These are phyloP conservation scores for Urocitellus parryii DNA, from an alignment of 2,113 vertebrate genomes.

Conservation along the genomic window DNA sequence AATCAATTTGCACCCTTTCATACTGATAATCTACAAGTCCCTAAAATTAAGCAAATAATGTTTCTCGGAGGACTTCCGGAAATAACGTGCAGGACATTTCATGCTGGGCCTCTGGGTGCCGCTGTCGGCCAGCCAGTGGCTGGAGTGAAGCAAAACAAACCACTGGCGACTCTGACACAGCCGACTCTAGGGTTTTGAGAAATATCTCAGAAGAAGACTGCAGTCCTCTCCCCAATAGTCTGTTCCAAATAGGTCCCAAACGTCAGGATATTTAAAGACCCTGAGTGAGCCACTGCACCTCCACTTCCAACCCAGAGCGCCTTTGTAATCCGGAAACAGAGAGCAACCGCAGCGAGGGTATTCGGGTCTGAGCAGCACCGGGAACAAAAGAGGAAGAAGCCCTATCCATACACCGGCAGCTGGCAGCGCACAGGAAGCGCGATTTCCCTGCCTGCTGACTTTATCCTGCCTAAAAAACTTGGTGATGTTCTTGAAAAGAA, in stretches of 20 bases:
- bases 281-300: not conserved
- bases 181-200: not conserved
- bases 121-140: conserved; percentile 65
- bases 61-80: not conserved
- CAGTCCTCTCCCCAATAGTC: not conserved
- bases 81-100: not conserved
- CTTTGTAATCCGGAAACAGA: not conserved
- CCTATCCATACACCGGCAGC: not conserved
- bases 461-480: conserved; percentile 54
- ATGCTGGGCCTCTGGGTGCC: conserved; percentile 73
- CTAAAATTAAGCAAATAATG: not conserved
- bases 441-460: conserved; percentile 24
- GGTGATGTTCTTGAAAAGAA: conserved; percentile 56
- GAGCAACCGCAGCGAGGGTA: not conserved
- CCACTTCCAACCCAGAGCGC: not conserved
- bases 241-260: not conserved
- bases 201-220: not conserved
- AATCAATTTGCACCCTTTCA: not conserved
- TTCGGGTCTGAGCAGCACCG: not conserved
- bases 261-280: not conserved
- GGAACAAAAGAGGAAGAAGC: conserved; percentile 12
- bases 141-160: not conserved
- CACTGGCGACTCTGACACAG: conserved; percentile 50
- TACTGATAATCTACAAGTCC: not conserved
- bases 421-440: conserved; percentile 11